Base-by-base conservation (phyloP, 2,888 invertebrate genomes). In the Eupithecia subumbrata region DNA sequence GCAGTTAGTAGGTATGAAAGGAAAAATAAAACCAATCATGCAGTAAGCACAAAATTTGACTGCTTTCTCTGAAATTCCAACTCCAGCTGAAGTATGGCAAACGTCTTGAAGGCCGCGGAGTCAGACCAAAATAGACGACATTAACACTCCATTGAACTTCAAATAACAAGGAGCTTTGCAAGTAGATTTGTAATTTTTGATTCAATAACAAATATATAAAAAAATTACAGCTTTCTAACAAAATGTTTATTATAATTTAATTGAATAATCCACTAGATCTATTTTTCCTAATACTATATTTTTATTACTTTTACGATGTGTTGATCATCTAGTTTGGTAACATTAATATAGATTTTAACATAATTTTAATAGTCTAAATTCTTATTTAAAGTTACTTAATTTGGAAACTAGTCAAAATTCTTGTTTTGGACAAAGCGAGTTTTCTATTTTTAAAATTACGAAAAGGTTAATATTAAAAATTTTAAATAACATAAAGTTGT, bases 91-190 rank as follows among this genome's bases (percentile, higher is more conserved):
- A 45, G 40, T 86, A 87, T 85, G 84, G 86, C 83, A 81, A 83
- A 84, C 79, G 79, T 80, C 79, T 84, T 83, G 86, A 87, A 89
- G 88, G 89, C 83, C 84, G 80, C 79, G 43, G 45, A 81, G 79
- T 81, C 78, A 81, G 72, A 79, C 78, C 77, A 79, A 79, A 81
- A 82, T 80, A 80, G 80, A 79, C 82, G 75, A 82, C 85, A 86
- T 68, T 68, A 68, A 25, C 43, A 43, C 68, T 67, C 18, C 67
- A 67, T 67, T 67, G 67, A 37, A 67, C 67, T 67, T 40, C 34
- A 67, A 40, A 67, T 40, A 67, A 40, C n/a, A 67, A 67, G 40
- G 67, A 60, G 60, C 60, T 40, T 67, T 40, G 67, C n/a, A 66
- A 4, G 16, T 63, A 30, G 14, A 16, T n/a, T 11, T 22, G 12